Base-by-base conservation (phyloP, 92 coral and sea anemone species). In the Heteractis magnifica region DNA sequence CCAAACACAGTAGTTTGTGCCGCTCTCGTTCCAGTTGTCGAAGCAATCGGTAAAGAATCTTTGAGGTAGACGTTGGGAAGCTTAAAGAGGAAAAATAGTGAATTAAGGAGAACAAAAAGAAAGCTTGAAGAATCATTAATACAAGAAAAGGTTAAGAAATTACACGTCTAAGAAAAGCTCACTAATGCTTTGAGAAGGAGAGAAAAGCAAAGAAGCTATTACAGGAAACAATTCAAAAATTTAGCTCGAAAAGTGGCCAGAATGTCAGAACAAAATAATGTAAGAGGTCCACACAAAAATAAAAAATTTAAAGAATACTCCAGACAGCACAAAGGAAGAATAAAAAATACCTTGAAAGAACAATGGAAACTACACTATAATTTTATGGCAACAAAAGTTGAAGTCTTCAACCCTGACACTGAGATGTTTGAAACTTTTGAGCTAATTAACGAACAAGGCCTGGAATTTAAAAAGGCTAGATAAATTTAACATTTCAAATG, bases 271-370 rank as follows among this genome's bases (percentile, higher is more conserved):
- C 56, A 80, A 51, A 53, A 53, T 3, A 62, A 52, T n/a, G 60
- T 56, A 11, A 82, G 85, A 44, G 85, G 85, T 82, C 60, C 85
- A 11, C 23, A 72, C 10, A 82, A 82, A 82, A 82, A 77, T 48
- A 70, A 72, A 56, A 56, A 11, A 8, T 82, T 82, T 21, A 82
- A 34, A 4, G 79, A 82, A 14, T 82, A 82, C 65, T 62, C 85
- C 44, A 18, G 9, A 4, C 53, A 59, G 52, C 85, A 82, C 65
- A 75, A 70, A 70, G 65, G 44, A 82, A 82, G 85, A 71, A 48
- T 82, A 71, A 71, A 16, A 44, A 26, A 70, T 5, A 71, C 9
- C 19, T 26, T 82, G 80, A 82, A 82, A 51, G 26, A 50, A 26
- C 77, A 82, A 49, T 82, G 85, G 41, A 49, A 82, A 12, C 85